Conservation (phyloP, 1,140 invertebrate genomes). For the Cyphomyrmex costatus region DNA sequence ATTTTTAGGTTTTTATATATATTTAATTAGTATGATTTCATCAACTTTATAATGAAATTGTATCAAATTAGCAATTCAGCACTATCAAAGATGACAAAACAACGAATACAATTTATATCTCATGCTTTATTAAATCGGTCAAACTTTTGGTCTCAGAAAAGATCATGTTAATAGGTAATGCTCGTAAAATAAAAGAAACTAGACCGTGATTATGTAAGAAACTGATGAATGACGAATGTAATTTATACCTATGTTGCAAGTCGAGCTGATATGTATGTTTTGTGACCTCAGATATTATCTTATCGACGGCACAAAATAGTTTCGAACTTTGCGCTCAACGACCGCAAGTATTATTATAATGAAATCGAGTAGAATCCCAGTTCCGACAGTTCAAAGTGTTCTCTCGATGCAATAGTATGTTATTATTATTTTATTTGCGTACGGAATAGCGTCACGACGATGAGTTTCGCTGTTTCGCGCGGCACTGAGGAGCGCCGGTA, state of each 20-base stretch:
- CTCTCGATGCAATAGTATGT: neutral
- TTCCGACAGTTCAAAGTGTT: neutral
- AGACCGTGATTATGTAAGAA: neutral
- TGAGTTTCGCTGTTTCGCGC: constrained; percentile 54
- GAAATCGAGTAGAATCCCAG: neutral
- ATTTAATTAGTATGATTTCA: neutral
- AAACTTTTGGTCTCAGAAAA: neutral
- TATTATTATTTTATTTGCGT: neutral
- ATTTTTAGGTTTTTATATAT: neutral
- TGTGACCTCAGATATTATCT: neutral
- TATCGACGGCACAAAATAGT: neutral
- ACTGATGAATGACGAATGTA: neutral
- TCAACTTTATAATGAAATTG: neutral
- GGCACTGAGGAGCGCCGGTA: constrained; percentile 43
- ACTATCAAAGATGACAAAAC: neutral
- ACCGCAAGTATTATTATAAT: neutral
- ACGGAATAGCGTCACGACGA: constrained; percentile 28
- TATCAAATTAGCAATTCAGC: neutral
- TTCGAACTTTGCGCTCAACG: neutral
- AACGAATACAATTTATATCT: neutral
- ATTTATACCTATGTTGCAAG: constrained; percentile 7
- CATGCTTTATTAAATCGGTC: neutral
- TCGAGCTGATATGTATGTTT: neutral
- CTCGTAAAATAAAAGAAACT: constrained; percentile 1
- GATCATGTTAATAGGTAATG: neutral